Evolutionary conservation across 2,113 vertebrate species (phyloP).

Genomic region (Natator depressus): DNA sequence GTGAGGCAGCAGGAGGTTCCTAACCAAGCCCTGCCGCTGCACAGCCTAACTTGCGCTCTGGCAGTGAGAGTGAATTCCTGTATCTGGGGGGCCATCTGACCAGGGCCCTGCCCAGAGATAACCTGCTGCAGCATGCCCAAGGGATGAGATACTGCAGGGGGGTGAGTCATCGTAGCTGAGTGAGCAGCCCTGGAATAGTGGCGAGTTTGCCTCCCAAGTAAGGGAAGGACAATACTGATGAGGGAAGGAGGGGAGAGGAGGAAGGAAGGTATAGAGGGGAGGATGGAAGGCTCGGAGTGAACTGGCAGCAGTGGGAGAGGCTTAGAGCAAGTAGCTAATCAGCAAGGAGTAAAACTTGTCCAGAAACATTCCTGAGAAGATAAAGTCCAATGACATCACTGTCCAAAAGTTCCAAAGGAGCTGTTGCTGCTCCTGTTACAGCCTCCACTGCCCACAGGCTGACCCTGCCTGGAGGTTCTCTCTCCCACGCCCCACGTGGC

Average conservation of each 20-base stretch:
- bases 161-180: too few species aligned
- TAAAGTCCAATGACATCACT: background rate
- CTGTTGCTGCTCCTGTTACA: background rate
- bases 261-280: background rate
- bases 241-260: background rate
- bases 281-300: background rate
- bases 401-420: background rate
- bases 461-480: background rate
- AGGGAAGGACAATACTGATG: background rate
- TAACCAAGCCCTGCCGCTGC: too few species aligned
- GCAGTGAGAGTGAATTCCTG: too few species aligned
- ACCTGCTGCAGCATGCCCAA: too few species aligned
- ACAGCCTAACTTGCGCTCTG: too few species aligned
- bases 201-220: background rate
- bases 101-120: too few species aligned
- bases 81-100: too few species aligned
- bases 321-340: background rate
- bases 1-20: too few species aligned
- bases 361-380: background rate
- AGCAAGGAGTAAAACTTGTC: background rate
- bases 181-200: background rate
- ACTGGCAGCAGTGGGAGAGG: background rate
- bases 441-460: background rate
- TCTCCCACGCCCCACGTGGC: background rate
- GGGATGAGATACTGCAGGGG: too few species aligned